phyloP scores from a whole-genome alignment of 2,888 invertebrate species.

The Ramazzottius varieornatus region DNA sequence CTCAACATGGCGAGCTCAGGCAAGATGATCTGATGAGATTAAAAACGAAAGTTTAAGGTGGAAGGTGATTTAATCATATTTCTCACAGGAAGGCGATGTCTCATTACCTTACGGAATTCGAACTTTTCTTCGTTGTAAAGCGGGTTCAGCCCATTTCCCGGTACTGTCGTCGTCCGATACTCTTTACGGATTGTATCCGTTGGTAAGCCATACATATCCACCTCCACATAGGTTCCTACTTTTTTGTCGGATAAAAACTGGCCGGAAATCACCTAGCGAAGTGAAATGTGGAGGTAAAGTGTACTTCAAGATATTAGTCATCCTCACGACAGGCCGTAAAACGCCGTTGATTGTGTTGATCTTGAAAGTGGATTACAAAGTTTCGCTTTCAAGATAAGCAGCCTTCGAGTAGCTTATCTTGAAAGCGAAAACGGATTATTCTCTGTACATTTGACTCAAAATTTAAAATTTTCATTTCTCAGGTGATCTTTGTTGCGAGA shows the following conservation, averaged over 20 bases:
- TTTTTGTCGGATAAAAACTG: conserved; percentile 98
- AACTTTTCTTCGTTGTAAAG: conserved; percentile 97
- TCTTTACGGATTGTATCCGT: conserved; percentile 95
- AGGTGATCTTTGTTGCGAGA: background rate
- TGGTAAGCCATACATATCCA: conserved; percentile 87
- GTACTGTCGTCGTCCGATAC: conserved; percentile 81
- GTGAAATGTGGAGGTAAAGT: conserved; percentile 8
- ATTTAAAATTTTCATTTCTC: background rate
- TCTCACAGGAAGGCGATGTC: background rate
- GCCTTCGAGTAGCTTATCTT: too few species aligned
- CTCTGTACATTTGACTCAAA: too few species aligned
- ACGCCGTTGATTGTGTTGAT: too few species aligned
- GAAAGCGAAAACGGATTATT: too few species aligned
- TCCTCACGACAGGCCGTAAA: background rate
- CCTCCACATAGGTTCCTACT: conserved; percentile 94
- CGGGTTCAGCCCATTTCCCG: conserved; percentile 89
- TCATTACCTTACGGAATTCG: conserved; percentile 60
- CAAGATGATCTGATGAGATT: conserved; percentile 46
- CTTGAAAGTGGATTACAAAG: too few species aligned
- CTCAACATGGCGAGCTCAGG: conserved; percentile 88
- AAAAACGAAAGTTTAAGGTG: background rate
- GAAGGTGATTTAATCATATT: background rate
- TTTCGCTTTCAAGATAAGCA: too few species aligned
- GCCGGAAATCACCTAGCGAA: conserved; percentile 80
- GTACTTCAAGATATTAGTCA: background rate